Evolutionary conservation across 2,113 vertebrate species (phyloP), one percentile per base, ranked within the genome.

Genomic region (Xenopus borealis): DNA sequence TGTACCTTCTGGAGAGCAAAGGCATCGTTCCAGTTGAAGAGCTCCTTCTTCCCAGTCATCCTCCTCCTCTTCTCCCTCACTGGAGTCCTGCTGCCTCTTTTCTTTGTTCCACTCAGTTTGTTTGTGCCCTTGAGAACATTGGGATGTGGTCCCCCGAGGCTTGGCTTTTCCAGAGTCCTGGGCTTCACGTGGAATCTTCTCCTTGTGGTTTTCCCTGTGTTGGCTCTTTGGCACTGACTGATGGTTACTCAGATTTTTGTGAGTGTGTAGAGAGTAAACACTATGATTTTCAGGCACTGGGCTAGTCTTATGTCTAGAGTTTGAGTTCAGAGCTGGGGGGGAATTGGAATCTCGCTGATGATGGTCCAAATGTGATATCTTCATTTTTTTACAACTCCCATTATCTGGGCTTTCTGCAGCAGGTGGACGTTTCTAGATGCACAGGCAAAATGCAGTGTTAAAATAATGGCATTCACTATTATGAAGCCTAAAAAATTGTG

Each of bases 101-200:
- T 72, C 9, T 85, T 91, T 93, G 81, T 91, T 88, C 84, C 91
- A 91, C 80, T 91, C 90, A 75, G 88, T 87, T 79, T 80, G 89
- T 76, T 90, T 90, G 86, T 92, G 76, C 85, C 89, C 74, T 89
- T 71, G 88, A 58, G 88, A 88, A 74, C 81, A 77, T 4, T 83
- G 88, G 61, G 73, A 62, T 23, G 44, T 62, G 40, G 55, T 12
- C 44, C 46, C 65, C 62, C 62, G 44, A 23, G 14, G n/a, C 18
- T 62, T 69, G 1, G 19, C n/a, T 12, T 70, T 77, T 14, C n/a
- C 66, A 46, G 50, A 70, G 19, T 64, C 19, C 44, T 59, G 53
- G 20, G 11, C 67, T 16, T 64, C 59, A 53, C 50, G 27, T 13
- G 66, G 19, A 14, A 45, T 77, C 62, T 58, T 55, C 18, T 47